Conservation (phyloP, 2,888 invertebrate species). For the Heliconius erato region DNA sequence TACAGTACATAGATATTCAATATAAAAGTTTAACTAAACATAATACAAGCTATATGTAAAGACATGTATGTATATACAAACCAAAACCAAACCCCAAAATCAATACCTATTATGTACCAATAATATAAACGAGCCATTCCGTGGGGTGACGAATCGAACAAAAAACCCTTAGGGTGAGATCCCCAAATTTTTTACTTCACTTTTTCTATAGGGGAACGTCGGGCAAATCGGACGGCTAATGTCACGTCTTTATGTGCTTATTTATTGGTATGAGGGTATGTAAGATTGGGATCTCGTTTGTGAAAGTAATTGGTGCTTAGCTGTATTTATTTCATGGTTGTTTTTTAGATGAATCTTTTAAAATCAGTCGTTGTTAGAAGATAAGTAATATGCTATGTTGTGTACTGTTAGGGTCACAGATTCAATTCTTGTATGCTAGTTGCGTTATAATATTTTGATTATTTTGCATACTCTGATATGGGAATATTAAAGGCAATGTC, state of each 20-base stretch:
- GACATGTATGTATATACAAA: conserved; percentile 10
- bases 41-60: background rate
- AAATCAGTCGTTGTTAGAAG: background rate
- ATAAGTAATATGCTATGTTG: background rate
- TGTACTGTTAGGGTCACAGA: background rate
- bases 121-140: conserved; percentile 65
- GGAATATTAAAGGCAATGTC: no score
- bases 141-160: conserved; percentile 65
- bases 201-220: conserved; percentile 54
- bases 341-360: conserved; percentile 2
- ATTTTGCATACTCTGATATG: no score
- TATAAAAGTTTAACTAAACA: background rate
- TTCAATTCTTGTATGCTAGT: background rate
- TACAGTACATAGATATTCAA: background rate
- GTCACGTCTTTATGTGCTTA: conserved; percentile 71
- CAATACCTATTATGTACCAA: conserved; percentile 77
- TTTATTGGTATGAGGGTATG: conserved; percentile 60
- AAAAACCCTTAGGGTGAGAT: conserved; percentile 71
- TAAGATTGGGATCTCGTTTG: conserved; percentile 41
- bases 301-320: conserved; percentile 1
- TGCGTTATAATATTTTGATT: background rate
- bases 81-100: conserved; percentile 62
- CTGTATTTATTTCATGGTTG: conserved; percentile 25
- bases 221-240: conserved; percentile 66
- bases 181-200: conserved; percentile 65